phyloP scores from a whole-genome alignment of 2,888 invertebrate genomes.

The Tenthredo distinguenda region DNA sequence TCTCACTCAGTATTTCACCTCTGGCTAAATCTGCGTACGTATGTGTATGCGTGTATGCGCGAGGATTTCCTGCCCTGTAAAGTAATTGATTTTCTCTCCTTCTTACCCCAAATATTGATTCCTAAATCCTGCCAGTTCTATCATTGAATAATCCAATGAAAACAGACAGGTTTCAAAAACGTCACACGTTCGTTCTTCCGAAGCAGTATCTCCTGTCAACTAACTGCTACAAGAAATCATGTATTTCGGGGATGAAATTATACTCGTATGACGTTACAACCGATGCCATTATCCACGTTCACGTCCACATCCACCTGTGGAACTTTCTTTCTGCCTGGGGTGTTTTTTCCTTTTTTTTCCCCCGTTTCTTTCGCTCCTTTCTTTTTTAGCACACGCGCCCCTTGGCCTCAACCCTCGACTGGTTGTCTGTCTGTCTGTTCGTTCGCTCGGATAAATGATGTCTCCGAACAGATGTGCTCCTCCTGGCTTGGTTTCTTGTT shows the following conservation, averaged over 20 bases:
- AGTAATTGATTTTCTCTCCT: slow-evolving; percentile 10
- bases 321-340: slow-evolving; percentile 51
- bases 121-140: not conserved
- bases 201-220: not conserved
- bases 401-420: slow-evolving; percentile 48
- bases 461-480: slow-evolving; percentile 58
- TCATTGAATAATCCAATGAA: not conserved
- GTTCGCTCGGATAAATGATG: slow-evolving; percentile 56
- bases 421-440: slow-evolving; percentile 52
- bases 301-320: slow-evolving; percentile 54
- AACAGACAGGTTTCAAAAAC: not conserved
- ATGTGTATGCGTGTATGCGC: not conserved
- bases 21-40: slow-evolving; percentile 15
- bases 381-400: slow-evolving; percentile 40
- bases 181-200: not conserved
- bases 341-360: slow-evolving; percentile 46
- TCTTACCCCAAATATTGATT: not conserved
- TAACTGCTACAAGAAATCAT: slow-evolving; percentile 6
- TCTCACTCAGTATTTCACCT: slow-evolving; percentile 9
- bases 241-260: not conserved
- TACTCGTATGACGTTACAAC: slow-evolving; percentile 35
- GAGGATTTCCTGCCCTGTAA: not conserved
- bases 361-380: not conserved
- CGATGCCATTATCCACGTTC: slow-evolving; percentile 53
- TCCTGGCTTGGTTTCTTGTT: slow-evolving; percentile 44